Base-by-base conservation (phyloP, 1,140 invertebrate species). In the Lepidurus packardi region DNA sequence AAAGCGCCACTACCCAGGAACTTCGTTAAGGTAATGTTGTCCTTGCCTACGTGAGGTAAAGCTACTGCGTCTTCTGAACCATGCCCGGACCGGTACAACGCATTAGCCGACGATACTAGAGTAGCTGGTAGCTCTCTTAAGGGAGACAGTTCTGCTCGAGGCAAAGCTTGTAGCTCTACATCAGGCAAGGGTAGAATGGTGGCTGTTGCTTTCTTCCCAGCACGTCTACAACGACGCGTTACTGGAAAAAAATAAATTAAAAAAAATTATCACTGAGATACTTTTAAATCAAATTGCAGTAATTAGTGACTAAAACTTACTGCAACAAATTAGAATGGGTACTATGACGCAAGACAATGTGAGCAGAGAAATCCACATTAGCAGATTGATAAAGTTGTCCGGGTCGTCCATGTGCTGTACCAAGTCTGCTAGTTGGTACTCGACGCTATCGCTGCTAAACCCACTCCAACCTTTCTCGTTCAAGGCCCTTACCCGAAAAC, bases 1-100 rank as follows among this genome's bases (percentile, higher is more conserved):
- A 98, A 98, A n/a, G 95, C 95, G 1, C 97, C 97, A 80, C 93
- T 95, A 0, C 96, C 97, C 53, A 98, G 86, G 83, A 96, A 95
- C 84, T 95, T 94, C 0, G 90, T 92, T 1, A 96, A 84, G 0
- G 90, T 92, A 65, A 98, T 92, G 82, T 91, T 89, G 73, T 92
- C 91, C 77, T 92, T 88, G 43, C 90, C 88, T 75, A 98, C 93
- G 83, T 94, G 93, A 0, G 94, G 94, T n/a, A 97, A 84, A 34
- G 90, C 85, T 21, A 90, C 89, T 82, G 95, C 85, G 82, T 92
- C 90, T 82, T 90, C 87, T 1, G 89, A 84, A 0, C 88, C 77
- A 75, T 87, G 85, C 75, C 86, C 85, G 79, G 76, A 81, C 41
- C 78, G 80, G 82, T 97, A 96, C 1, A 96, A 85, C 11, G 92